A percentile compares a stretch with the other conserved stretches of the same genome.
These are phyloP conservation scores for Chaetodon auriga DNA, from an alignment of 2,113 vertebrate species.

Conservation along the genomic window DNA sequence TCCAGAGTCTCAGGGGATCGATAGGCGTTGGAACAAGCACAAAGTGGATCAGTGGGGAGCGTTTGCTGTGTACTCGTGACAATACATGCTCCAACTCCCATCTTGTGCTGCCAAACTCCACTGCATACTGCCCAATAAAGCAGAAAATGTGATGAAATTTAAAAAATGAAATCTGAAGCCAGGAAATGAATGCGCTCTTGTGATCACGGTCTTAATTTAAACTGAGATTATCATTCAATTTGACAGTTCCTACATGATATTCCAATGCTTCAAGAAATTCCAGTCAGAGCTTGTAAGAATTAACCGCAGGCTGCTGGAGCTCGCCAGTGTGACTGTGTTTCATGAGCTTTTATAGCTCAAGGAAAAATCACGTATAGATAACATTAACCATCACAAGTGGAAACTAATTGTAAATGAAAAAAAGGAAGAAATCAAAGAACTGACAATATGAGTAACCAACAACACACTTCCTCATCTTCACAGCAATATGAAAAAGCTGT, in stretches of 20 bases:
- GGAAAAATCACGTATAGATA: conserved; percentile 18
- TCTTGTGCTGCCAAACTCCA: conserved; percentile 42
- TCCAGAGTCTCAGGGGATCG: conserved; percentile 55
- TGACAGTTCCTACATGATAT: conserved; percentile 43
- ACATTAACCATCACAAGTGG: conserved; percentile 26
- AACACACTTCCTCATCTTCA: not conserved
- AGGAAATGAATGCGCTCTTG: conserved; percentile 19
- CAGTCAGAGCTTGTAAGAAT: conserved; percentile 14
- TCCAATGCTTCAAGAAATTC: conserved; percentile 34
- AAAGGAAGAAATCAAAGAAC: not conserved
- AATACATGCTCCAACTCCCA: conserved; percentile 51
- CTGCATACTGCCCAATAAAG: conserved; percentile 31
- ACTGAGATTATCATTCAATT: conserved; percentile 53
- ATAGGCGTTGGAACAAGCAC: conserved; percentile 49
- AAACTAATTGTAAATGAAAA: conserved; percentile 27
- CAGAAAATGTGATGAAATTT: conserved; percentile 31
- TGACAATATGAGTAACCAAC: conserved; percentile 3
- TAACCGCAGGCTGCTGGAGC: conserved; percentile 24
- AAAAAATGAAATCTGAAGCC: conserved; percentile 11
- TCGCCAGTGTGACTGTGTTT: conserved; percentile 21
- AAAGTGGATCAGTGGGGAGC: conserved; percentile 43
- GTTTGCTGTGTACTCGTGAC: conserved; percentile 54
- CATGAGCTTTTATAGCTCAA: conserved; percentile 32
- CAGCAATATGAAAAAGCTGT: conserved; percentile 1
- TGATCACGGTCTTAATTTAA: conserved; percentile 48